Evolutionary conservation across 2,113 vertebrate genomes (phyloP), one percentile per base, ranked within the genome.

Genomic region (Platysternon megacephalum): DNA sequence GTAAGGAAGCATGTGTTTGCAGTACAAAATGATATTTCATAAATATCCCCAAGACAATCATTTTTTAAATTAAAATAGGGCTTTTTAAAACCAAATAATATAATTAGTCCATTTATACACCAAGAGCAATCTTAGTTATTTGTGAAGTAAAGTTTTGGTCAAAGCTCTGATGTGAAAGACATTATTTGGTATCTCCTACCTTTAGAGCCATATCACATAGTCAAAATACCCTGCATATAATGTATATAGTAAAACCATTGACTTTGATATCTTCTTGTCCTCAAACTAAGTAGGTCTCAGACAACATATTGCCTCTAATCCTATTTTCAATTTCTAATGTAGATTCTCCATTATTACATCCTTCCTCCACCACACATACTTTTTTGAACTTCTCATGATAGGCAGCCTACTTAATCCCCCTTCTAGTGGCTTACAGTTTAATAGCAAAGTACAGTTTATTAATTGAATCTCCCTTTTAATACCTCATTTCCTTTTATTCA

Each of bases 401-500:
- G 52, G 4, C 19, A n/a, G 10, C 32, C 11, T 87, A 1, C 89
- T 94, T 55, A 93, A 84, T 12, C 22, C 3, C 9, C 82, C 86
- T 91, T 84, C 28, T 90, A 3, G 78, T 90, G 84, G 42, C 46
- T 82, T 83, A 56, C 2, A 48, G 39, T 93, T 94, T 89, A 88
- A 87, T 56, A 91, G 52, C 7, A 24, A 96, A 89, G 42, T 74
- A 72, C 1, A 42, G 39, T 87, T 95, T 88, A 79, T 91, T 93
- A 94, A 89, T 24, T 6, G 1, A 42, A 22, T 82, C 1, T 48
- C 5, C 1, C 24, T 87, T 91, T 76, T 91, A 84, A 44, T 74
- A 51, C 5, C 1, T 42, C 5, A 24, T 88, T 94, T 96, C 22
- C 85, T 96, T 91, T 95, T 78, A 78, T 39, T 94, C 65, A 94